Evolutionary conservation across 2,888 invertebrate genomes (phyloP).

Genomic region (Thymelicus acteon): DNA sequence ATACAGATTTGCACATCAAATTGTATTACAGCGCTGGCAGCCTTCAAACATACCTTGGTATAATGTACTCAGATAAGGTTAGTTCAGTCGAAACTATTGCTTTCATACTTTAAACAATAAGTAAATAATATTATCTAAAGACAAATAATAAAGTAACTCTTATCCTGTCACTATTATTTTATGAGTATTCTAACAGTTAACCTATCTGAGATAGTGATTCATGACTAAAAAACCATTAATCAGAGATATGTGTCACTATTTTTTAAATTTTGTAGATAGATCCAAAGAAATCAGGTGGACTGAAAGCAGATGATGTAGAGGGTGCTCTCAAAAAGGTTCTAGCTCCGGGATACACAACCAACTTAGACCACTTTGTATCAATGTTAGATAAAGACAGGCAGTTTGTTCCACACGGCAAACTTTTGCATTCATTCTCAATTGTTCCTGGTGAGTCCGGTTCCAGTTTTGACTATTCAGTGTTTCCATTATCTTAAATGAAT

Average conservation of each 20-base stretch:
- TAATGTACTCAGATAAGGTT: conserved; percentile 89
- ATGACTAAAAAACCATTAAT: too few species aligned
- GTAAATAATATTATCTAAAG: too few species aligned
- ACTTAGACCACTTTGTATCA: conserved; percentile 89
- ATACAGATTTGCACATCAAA: conserved; percentile 91
- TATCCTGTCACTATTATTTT: too few species aligned
- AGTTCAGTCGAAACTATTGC: neutral
- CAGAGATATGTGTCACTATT: too few species aligned
- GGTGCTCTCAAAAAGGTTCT: conserved; percentile 88
- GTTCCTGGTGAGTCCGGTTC: conserved; percentile 64
- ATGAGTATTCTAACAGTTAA: too few species aligned
- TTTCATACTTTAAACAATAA: too few species aligned
- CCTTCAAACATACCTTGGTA: conserved; percentile 91
- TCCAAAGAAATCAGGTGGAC: conserved; percentile 81
- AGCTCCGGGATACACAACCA: conserved; percentile 88
- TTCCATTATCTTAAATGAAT: too few species aligned
- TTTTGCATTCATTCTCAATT: conserved; percentile 86
- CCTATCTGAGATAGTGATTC: too few species aligned
- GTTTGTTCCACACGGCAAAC: conserved; percentile 91
- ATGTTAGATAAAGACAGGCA: conserved; percentile 88
- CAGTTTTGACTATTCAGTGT: neutral
- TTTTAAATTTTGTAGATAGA: conserved; percentile 69
- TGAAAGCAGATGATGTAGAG: conserved; percentile 91
- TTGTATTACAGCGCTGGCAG: conserved; percentile 93
- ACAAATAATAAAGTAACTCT: too few species aligned